Evolutionary conservation across 2,113 vertebrate species (phyloP).

Genomic region (Mesembrinibis cayennensis): DNA sequence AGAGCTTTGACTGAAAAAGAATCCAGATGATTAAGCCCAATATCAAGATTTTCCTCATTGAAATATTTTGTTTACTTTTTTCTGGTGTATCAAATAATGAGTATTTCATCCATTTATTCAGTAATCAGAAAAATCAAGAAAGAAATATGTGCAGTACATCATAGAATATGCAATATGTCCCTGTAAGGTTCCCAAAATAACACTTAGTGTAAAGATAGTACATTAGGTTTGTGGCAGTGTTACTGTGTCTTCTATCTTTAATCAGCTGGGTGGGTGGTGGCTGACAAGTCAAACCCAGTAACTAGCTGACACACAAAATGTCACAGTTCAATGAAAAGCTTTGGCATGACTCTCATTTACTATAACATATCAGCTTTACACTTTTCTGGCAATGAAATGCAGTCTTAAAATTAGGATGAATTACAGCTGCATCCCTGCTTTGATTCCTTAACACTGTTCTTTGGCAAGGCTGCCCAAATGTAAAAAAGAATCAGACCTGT

Average conservation of each 20-base stretch:
- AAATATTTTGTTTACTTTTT: not conserved
- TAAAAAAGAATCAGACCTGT: not conserved
- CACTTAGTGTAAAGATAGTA: not conserved
- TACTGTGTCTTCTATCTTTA: slow-evolving; percentile 27
- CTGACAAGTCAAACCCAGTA: slow-evolving; percentile 43
- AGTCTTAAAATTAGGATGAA: slow-evolving; percentile 14
- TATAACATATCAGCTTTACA: not conserved
- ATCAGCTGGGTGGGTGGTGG: slow-evolving; percentile 41
- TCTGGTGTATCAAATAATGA: not conserved
- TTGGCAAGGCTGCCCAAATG: not conserved
- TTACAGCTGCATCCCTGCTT: not conserved
- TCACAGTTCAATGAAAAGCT: slow-evolving; percentile 32
- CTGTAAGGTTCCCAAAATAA: not conserved
- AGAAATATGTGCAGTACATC: not conserved
- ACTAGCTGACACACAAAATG: slow-evolving; percentile 40
- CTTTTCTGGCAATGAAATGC: slow-evolving; percentile 6
- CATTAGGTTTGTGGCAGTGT: not conserved
- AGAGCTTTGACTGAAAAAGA: not conserved
- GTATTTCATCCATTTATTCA: not conserved
- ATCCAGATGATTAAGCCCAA: not conserved
- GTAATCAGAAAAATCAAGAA: not conserved
- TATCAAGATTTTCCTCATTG: not conserved
- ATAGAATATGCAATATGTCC: not conserved
- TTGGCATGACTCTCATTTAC: slow-evolving; percentile 36
- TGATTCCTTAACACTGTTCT: not conserved